Evolutionary conservation across 2,888 invertebrate species (phyloP).

Genomic region (Prosopocoilus inquinatus): DNA sequence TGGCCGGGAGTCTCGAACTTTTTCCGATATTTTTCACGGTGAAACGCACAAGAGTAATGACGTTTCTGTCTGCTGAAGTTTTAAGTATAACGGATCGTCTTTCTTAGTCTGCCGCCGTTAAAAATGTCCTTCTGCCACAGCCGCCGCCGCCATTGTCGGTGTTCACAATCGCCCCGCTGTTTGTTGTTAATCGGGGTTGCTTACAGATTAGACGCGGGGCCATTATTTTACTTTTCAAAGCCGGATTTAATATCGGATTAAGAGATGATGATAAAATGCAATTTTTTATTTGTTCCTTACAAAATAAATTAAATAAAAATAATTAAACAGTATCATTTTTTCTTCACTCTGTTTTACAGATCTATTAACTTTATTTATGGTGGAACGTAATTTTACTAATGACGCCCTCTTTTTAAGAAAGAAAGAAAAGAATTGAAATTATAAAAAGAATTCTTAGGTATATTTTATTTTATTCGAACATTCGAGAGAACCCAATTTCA

Average conservation of each 20-base stretch:
- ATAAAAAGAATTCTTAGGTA: too few species aligned
- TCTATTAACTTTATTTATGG: too few species aligned
- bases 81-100: constrained; percentile 21
- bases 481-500: too few species aligned
- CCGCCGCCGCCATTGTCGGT: constrained; percentile 1
- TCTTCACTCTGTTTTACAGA: too few species aligned
- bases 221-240: constrained; percentile 36
- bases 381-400: too few species aligned
- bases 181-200: constrained; percentile 31
- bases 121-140: constrained; percentile 13
- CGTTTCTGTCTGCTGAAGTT: constrained; percentile 13
- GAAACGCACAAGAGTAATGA: constrained; percentile 20
- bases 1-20: constrained; percentile 13
- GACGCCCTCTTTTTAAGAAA: too few species aligned
- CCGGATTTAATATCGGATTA: constrained; percentile 36
- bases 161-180: constrained; percentile 24
- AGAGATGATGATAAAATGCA: constrained; percentile 31
- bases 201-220: constrained; percentile 35
- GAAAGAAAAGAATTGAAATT: too few species aligned
- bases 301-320: too few species aligned
- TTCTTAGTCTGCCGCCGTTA: constrained; percentile 15
- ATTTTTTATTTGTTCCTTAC: too few species aligned
- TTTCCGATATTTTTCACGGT: constrained; percentile 20
- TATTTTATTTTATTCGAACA: too few species aligned
- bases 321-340: too few species aligned